Evolutionary conservation across 2,888 invertebrate genomes (phyloP), one percentile per base, ranked within the genome.

Genomic region (Agonopterix alstromeriana): DNA sequence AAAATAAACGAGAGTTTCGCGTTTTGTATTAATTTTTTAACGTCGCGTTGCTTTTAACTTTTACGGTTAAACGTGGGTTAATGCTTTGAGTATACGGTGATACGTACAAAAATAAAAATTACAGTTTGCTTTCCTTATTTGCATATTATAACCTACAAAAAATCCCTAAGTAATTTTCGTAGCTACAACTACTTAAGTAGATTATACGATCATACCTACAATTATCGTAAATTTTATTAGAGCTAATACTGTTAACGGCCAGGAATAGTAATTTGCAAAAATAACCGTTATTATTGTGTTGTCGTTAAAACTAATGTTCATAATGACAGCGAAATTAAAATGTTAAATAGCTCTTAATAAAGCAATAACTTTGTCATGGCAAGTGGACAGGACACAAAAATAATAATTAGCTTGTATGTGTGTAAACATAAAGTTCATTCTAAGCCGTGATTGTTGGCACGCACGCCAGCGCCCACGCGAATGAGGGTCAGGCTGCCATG

Each of bases 1-100:
- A n/a, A 83, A 82, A 82, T 81, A 81, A 83, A 85, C 77, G 84
- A 77, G 82, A 81, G 75, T 79, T 82, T 84, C 73, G 76, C 82
- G 79, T 82, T 83, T 73, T 71, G 73, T 73, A 75, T 80, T 77
- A 78, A 75, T 81, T 79, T 14, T 85, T 79, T 73, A 73, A 76
- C 73, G 71, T 79, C 54, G 77, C 68, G 64, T 70, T 69, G 73
- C 69, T 70, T 77, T 76, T 68, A 58, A 67, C 66, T 70, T 69
- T 70, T 65, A 63, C 65, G 60, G 65, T 63, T 64, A 61, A 67
- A 63, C 58, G 67, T 64, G 61, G 61, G 65, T 65, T 69, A 70
- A 73, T 73, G 52, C 50, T 51, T 65, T 52, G 54, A 52, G 45
- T 58, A 60, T 53, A 57, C 61, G 56, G 58, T 65, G 58, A 61